These are phyloP conservation scores for Siphonodentalium dalli DNA, from an alignment of 2,888 invertebrate species.

Conservation along the genomic window DNA sequence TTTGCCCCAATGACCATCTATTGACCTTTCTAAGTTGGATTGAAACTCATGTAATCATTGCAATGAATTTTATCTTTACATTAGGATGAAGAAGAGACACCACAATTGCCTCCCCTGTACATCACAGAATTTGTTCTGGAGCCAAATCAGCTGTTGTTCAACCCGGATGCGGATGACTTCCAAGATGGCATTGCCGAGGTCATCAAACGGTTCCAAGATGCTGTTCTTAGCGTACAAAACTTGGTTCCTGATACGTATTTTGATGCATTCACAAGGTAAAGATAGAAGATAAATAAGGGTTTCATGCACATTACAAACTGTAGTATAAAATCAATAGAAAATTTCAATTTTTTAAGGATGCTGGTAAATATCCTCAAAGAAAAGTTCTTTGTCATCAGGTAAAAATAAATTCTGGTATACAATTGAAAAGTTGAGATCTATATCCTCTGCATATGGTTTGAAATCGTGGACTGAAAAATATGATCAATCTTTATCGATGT, in stretches of 20 bases:
- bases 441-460: no score
- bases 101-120: constrained; percentile 59
- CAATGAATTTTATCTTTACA: neutral
- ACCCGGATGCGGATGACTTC: constrained; percentile 73
- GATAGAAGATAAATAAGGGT: constrained; percentile 58
- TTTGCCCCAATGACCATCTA: no score
- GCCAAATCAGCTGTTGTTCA: constrained; percentile 58
- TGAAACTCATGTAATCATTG: neutral
- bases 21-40: neutral
- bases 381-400: no score
- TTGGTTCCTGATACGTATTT: constrained; percentile 77
- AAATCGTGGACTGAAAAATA: no score
- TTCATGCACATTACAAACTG: neutral
- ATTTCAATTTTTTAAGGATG: no score
- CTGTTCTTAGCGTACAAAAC: constrained; percentile 75
- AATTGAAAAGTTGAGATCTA: no score
- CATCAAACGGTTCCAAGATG: constrained; percentile 69
- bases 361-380: no score
- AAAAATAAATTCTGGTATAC: no score
- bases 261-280: constrained; percentile 77
- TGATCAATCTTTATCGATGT: no score
- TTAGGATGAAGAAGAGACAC: constrained; percentile 52
- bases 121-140: constrained; percentile 63
- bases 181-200: constrained; percentile 72
- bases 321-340: no score